Evolutionary conservation across 2,888 invertebrate genomes (phyloP).

Genomic region (Tetragonisca angustula): DNA sequence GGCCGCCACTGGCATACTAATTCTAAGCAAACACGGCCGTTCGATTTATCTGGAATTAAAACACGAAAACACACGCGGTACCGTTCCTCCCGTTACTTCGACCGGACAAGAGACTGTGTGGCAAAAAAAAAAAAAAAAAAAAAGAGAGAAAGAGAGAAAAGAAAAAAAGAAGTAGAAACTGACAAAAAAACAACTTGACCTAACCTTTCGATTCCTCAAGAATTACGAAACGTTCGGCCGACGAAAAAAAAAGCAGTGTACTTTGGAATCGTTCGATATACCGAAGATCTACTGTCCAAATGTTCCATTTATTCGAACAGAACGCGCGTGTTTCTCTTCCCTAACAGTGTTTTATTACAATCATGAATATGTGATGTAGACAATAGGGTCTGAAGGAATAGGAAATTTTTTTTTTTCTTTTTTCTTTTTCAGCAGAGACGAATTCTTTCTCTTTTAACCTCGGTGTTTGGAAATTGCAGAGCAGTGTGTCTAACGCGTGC

Average conservation of each 20-base stretch:
- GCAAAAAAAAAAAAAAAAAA: background rate
- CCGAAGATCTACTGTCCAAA: background rate
- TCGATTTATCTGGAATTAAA: conserved; percentile 8
- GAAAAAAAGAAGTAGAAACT: no score
- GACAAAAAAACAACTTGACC: background rate
- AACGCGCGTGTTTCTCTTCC: background rate
- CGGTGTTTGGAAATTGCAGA: background rate
- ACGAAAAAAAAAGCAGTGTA: background rate
- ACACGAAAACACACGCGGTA: conserved; percentile 8
- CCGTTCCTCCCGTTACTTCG: background rate
- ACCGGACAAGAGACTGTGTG: background rate
- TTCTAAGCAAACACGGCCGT: conserved; percentile 33
- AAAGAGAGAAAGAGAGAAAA: no score
- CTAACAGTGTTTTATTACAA: background rate
- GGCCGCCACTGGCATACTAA: conserved; percentile 40
- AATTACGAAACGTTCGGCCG: background rate
- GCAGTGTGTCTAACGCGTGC: conserved; percentile 21
- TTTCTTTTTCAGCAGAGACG: no score
- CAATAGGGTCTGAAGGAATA: no score
- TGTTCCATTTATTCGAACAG: background rate
- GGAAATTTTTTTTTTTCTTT: no score
- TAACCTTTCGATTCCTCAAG: background rate
- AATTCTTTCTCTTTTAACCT: background rate
- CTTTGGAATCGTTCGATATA: background rate
- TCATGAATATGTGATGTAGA: background rate